Evolutionary conservation across 2,113 vertebrate species (phyloP).

Genomic region (Polypterus bichir): DNA sequence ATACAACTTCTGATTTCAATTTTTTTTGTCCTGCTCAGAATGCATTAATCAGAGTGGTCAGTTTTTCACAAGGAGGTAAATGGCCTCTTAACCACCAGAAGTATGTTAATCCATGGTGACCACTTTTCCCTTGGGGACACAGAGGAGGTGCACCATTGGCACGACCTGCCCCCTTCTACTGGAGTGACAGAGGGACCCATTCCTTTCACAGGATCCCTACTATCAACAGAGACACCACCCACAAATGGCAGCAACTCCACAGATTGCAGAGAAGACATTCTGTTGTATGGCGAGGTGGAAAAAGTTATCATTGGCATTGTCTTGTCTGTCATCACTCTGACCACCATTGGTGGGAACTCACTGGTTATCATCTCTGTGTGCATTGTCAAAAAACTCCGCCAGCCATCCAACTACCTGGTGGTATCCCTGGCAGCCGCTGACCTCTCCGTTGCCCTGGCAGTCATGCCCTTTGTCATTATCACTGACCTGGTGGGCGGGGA

Average conservation of each 20-base stretch:
- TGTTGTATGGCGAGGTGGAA: constrained; percentile 49
- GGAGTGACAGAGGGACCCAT: too few species aligned
- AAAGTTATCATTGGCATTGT: constrained; percentile 51
- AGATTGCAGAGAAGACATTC: constrained; percentile 44
- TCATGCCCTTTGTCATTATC: constrained; percentile 65
- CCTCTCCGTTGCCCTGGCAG: constrained; percentile 53
- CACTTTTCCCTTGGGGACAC: too few species aligned
- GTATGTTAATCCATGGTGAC: too few species aligned
- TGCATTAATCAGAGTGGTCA: too few species aligned
- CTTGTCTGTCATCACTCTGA: constrained; percentile 52
- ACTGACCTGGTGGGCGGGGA: constrained; percentile 58
- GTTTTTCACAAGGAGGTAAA: too few species aligned
- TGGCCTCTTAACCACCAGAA: too few species aligned
- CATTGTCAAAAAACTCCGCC: constrained; percentile 58
- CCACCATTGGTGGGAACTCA: constrained; percentile 49
- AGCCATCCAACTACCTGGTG: constrained; percentile 62
- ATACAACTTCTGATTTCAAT: too few species aligned
- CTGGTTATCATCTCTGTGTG: constrained; percentile 61
- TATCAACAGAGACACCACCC: too few species aligned
- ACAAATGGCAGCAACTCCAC: constrained; percentile 24
- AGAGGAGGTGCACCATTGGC: too few species aligned
- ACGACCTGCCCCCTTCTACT: too few species aligned
- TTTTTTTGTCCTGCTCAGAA: too few species aligned
- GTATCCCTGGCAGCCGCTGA: constrained; percentile 53
- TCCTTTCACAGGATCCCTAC: too few species aligned